A percentile compares a stretch with the other conserved stretches of the same genome.
Evolutionary conservation across 2,797 vertebrate genomes (phyloP).

Genomic region (Sebastes umbrosus): DNA sequence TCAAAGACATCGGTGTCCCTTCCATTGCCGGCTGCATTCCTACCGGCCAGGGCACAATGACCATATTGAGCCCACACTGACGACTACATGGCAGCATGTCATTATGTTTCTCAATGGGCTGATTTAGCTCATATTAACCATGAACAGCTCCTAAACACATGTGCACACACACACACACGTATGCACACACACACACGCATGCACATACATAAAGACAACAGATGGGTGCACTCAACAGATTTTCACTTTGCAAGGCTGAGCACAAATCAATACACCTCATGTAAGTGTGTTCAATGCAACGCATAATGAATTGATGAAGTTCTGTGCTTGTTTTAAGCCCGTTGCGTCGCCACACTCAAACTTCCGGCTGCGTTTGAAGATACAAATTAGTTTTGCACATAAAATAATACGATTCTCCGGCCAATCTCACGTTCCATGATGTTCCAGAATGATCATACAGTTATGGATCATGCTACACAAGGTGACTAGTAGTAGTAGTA

Average conservation of each 20-base stretch:
- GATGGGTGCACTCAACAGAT: constrained; percentile 15
- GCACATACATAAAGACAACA: constrained; percentile 25
- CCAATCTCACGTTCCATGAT: too few species aligned
- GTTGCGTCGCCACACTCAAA: background rate
- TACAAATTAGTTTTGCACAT: background rate
- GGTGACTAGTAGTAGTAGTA: too few species aligned
- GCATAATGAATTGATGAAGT: constrained; percentile 1
- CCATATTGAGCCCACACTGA: constrained; percentile 78
- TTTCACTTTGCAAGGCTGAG: constrained; percentile 7
- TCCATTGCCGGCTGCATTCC: constrained; percentile 70
- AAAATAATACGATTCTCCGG: background rate
- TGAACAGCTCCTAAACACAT: constrained; percentile 50
- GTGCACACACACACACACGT: background rate
- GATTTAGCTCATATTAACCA: constrained; percentile 76
- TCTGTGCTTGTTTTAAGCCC: background rate
- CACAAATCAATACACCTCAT: constrained; percentile 48
- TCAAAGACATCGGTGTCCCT: constrained; percentile 71
- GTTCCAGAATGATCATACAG: too few species aligned
- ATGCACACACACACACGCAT: background rate
- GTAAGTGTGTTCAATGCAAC: constrained; percentile 44
- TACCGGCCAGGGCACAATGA: constrained; percentile 72
- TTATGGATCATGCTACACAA: too few species aligned
- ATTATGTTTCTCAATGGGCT: constrained; percentile 76
- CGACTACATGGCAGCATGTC: constrained; percentile 71
- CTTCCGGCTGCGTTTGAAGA: background rate